A percentile compares a stretch with the other conserved stretches of the same genome.
These are phyloP conservation scores for Machimus rusticus DNA, from an alignment of 2,888 invertebrate species.

Conservation along the genomic window DNA sequence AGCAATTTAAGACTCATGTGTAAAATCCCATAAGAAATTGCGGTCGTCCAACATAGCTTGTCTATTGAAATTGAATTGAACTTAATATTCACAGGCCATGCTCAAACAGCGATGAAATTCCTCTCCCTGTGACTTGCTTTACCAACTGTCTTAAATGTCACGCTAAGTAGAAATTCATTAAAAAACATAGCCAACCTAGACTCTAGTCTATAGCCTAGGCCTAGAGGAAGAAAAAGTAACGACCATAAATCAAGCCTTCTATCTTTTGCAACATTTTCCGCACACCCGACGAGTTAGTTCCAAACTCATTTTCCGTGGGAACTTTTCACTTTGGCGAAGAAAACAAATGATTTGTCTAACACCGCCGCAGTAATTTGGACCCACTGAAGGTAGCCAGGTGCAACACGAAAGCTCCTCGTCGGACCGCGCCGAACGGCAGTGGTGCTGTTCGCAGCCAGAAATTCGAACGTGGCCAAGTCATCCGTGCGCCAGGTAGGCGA, in stretches of 20 bases:
- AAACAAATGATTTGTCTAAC: slow-evolving; percentile 1
- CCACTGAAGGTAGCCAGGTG: background rate
- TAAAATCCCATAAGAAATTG: too few relatives aligned
- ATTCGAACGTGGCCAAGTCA: background rate
- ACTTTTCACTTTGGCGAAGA: background rate
- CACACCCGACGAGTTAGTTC: background rate
- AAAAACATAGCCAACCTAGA: background rate
- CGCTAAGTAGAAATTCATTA: background rate
- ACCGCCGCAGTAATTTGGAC: background rate
- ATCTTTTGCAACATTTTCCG: background rate
- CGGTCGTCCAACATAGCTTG: too few relatives aligned
- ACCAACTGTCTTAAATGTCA: background rate
- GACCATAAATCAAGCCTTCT: background rate
- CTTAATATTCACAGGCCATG: background rate
- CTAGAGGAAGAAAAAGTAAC: background rate
- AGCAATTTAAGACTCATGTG: too few relatives aligned
- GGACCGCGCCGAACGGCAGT: background rate
- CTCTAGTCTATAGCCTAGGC: background rate
- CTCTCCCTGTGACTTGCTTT: background rate
- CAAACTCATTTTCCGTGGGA: background rate
- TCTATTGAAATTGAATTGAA: background rate
- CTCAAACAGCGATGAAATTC: background rate
- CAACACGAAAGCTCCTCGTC: background rate
- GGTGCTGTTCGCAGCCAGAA: background rate
- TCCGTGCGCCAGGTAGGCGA: background rate